Evolutionary conservation across 1,140 invertebrate genomes (phyloP), one percentile per base, ranked within the genome.

Genomic region (Magallana gigas): DNA sequence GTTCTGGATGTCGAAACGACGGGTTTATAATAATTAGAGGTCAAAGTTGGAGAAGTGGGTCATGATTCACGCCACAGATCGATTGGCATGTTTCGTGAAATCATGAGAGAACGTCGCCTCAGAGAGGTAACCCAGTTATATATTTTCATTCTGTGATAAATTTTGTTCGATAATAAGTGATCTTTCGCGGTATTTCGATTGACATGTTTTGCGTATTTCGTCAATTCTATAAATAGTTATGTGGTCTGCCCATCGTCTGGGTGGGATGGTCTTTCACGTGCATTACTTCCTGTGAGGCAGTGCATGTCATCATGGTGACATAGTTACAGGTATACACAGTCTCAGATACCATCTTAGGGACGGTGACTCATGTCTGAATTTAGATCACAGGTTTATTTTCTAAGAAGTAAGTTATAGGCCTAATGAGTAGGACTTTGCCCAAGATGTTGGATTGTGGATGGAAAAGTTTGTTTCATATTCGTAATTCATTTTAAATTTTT

Each of bases 41-140:
- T 83, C 81, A 83, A 58, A 57, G 81, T 83, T 83, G 58, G 81
- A 57, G 23, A 83, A 83, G 58, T 83, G 23, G 81, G 81, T 83
- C 81, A 83, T 57, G 56, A 83, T 83, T 57, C 58, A 83, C 58
- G 81, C 18, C 68, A 71, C 68, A 23, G 68, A 71, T 71, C 68
- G 68, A 71, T 71, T 71, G 68, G 68, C 68, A 71, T 71, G 23
- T 71, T 71, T 29, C 23, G 36, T 23, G 6, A 71, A 71, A 71
- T 71, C 68, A 9, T 71, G 18, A 71, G 68, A 71, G 23, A 71
- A 71, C 68, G 11, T 71, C 68, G 68, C n/a, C 23, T 71, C 23
- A 36, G 23, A 71, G 36, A 71, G 18, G 68, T 71, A 23, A 71
- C n/a, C 68, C 12, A 29, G 36, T 62, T n/a, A 29, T 71, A 23